Percentiles rank a stretch among this genome's conserved stretches.
Conservation (phyloP, 2,888 invertebrate genomes). For the Euplagia quadripunctaria region DNA sequence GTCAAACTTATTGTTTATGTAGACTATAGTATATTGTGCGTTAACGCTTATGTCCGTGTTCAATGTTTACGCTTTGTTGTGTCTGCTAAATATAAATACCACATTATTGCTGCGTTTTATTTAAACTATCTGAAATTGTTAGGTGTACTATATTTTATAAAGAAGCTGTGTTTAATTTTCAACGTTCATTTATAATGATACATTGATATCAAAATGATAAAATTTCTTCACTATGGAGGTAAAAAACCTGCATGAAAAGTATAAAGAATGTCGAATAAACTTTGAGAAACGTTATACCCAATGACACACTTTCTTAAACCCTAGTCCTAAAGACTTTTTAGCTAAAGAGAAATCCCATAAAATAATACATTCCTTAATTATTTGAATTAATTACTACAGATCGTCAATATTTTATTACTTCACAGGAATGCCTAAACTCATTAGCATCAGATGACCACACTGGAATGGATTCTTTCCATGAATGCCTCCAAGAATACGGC, state of each 20-base stretch:
- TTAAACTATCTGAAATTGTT: conserved; percentile 17
- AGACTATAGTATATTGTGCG: conserved; percentile 26
- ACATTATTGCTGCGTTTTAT: conserved; percentile 46
- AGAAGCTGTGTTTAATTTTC: neutral
- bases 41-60: conserved; percentile 64
- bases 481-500: conserved; percentile 89
- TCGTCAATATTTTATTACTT: conserved; percentile 40
- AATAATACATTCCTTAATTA: neutral
- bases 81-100: conserved; percentile 67
- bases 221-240: neutral
- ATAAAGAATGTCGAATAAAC: too few species aligned
- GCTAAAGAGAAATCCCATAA: neutral
- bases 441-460: conserved; percentile 89
- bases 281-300: neutral
- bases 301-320: neutral
- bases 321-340: neutral
- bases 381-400: neutral
- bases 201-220: neutral
- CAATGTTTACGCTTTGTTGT: conserved; percentile 72
- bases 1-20: conserved; percentile 19
- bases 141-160: neutral
- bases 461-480: conserved; percentile 89
- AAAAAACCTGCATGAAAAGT: too few species aligned
- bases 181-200: neutral
- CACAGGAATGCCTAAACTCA: conserved; percentile 85